phyloP scores from a whole-genome alignment of 37 sponge, comb jelly and placozoan genomes.

The Spongia lamella region DNA sequence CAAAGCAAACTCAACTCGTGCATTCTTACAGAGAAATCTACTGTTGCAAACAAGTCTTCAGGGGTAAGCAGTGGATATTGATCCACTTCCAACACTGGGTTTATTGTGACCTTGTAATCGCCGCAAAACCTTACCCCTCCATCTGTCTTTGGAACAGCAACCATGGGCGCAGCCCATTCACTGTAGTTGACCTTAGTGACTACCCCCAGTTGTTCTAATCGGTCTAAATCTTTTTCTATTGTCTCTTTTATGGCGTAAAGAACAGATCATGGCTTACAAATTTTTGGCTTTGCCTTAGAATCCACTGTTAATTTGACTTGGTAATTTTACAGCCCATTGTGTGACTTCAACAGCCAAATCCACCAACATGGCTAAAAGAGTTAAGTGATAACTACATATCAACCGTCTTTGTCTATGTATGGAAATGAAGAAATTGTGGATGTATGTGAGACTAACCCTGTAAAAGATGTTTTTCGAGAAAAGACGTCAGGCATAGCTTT shows the following conservation, averaged over 20 bases:
- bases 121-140: no score
- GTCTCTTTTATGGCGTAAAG: not conserved
- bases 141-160: not conserved
- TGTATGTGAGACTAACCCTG: no score
- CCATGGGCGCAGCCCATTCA: not conserved
- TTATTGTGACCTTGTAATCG: not conserved
- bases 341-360: no score
- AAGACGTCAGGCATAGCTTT: no score
- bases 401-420: no score
- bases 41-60: not conserved
- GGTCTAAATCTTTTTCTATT: not conserved
- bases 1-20: no score
- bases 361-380: no score
- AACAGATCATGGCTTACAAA: no score
- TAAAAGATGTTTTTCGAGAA: no score
- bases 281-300: not conserved
- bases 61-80: not conserved
- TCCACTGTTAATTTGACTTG: not conserved
- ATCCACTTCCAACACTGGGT: not conserved
- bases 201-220: not conserved
- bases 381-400: no score
- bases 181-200: conserved; percentile 1
- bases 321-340: conserved; percentile 1
- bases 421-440: no score
- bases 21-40: no score